Conservation (phyloP, 2,113 vertebrate genomes). For the Nerophis ophidion region DNA sequence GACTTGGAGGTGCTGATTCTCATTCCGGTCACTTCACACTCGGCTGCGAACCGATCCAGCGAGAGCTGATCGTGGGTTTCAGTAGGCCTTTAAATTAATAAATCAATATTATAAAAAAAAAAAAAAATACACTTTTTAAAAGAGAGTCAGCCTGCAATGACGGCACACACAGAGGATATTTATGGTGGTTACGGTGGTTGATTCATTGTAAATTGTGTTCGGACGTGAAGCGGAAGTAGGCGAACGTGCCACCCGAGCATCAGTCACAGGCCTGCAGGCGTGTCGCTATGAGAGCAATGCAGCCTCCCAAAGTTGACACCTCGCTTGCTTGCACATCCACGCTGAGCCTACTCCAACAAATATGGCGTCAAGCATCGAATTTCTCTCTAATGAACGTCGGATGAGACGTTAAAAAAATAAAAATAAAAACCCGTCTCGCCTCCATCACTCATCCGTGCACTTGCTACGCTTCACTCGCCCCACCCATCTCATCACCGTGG, state of each 20-base stretch:
- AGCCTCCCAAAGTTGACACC: constrained; percentile 4
- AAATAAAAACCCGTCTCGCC: background rate
- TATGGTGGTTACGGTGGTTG: background rate
- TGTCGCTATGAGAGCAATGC: constrained; percentile 6
- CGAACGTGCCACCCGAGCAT: constrained; percentile 41
- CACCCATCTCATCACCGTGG: constrained; percentile 58
- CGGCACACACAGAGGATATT: background rate
- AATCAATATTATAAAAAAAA: too few relatives aligned
- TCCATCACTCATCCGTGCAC: constrained; percentile 45
- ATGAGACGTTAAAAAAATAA: background rate
- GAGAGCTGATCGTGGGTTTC: too few relatives aligned
- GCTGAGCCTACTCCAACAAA: background rate
- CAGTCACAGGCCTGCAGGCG: constrained; percentile 29
- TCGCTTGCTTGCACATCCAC: background rate
- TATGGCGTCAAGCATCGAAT: background rate
- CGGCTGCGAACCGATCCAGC: too few relatives aligned
- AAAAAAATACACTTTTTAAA: constrained; percentile 1
- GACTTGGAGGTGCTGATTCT: too few relatives aligned
- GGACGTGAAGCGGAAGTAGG: constrained; percentile 41
- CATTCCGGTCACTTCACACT: too few relatives aligned
- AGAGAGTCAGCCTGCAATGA: constrained; percentile 8
- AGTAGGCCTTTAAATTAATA: too few relatives aligned
- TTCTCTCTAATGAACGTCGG: background rate
- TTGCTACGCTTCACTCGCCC: constrained; percentile 62
- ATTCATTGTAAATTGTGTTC: background rate